phyloP scores from a whole-genome alignment of 2,888 invertebrate genomes.

The Volucella inflata region DNA sequence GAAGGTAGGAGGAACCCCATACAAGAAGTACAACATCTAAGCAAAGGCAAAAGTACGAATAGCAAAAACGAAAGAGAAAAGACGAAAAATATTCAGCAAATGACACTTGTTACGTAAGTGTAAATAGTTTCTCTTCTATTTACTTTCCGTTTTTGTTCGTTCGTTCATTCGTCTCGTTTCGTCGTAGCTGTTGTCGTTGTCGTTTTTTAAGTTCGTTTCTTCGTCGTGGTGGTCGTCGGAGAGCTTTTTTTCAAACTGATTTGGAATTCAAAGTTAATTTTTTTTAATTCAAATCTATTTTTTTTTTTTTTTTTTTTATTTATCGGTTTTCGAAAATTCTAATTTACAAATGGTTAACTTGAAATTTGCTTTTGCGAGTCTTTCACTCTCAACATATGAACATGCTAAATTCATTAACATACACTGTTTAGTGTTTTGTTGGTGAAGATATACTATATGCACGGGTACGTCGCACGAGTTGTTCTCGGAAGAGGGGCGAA shows the following conservation, averaged over 20 bases:
- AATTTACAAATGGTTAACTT: slow-evolving; percentile 61
- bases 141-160: slow-evolving; percentile 62
- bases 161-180: too few species aligned
- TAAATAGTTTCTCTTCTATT: slow-evolving; percentile 76
- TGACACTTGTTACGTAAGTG: slow-evolving; percentile 79
- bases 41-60: slow-evolving; percentile 54
- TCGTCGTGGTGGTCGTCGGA: neutral
- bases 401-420: neutral
- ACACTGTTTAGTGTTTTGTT: too few species aligned
- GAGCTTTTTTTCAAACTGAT: slow-evolving; percentile 43
- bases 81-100: slow-evolving; percentile 70
- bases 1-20: slow-evolving; percentile 1
- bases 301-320: slow-evolving; percentile 37
- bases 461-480: slow-evolving; percentile 44
- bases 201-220: slow-evolving; percentile 19
- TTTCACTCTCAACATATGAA: slow-evolving; percentile 37
- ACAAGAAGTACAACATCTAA: slow-evolving; percentile 38
- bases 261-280: slow-evolving; percentile 20
- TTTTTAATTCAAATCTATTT: neutral
- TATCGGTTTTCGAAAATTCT: slow-evolving; percentile 25
- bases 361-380: slow-evolving; percentile 31
- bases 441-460: too few species aligned
- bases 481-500: slow-evolving; percentile 77
- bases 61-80: slow-evolving; percentile 59
- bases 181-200: slow-evolving; percentile 25